Percentiles rank a stretch among this genome's conserved stretches.
Conservation (phyloP, 1,140 invertebrate genomes). For the Drosophila trapezifrons region DNA sequence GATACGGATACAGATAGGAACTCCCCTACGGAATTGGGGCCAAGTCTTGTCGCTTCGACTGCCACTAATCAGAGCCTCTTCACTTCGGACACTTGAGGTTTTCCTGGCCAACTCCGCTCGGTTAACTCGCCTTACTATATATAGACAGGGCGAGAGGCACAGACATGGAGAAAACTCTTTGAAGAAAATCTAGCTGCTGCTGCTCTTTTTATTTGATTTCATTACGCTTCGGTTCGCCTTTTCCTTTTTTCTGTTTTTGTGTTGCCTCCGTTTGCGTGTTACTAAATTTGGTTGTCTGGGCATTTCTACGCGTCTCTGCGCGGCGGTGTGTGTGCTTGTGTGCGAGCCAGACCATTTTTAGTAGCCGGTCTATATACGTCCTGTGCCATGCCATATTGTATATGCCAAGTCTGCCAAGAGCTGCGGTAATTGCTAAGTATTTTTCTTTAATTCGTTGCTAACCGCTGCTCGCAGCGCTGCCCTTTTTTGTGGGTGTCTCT, state of each 20-base stretch:
- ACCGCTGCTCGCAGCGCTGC: slow-evolving; percentile 13
- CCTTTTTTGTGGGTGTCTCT: slow-evolving; percentile 57
- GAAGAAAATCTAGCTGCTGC: slow-evolving; percentile 59
- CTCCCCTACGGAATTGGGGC: slow-evolving; percentile 53
- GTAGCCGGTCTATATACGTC: slow-evolving; percentile 69
- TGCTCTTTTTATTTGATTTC: slow-evolving; percentile 77
- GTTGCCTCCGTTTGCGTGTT: slow-evolving; percentile 59
- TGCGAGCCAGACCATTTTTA: slow-evolving; percentile 74
- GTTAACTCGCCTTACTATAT: slow-evolving; percentile 56
- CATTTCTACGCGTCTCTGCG: slow-evolving; percentile 58
- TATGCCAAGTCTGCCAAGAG: slow-evolving; percentile 34
- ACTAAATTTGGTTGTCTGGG: slow-evolving; percentile 82
- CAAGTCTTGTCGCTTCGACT: slow-evolving; percentile 41
- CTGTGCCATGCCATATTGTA: slow-evolving; percentile 28
- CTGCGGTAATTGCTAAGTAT: slow-evolving; percentile 56
- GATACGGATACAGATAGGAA: slow-evolving; percentile 19
- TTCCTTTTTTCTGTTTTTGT: slow-evolving; percentile 24
- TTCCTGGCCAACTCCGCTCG: slow-evolving; percentile 27
- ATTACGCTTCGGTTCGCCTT: slow-evolving; percentile 60
- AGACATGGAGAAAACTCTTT: slow-evolving; percentile 71
- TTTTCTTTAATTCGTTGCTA: slow-evolving; percentile 45
- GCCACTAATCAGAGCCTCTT: slow-evolving; percentile 70
- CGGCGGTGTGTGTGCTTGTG: slow-evolving; percentile 1
- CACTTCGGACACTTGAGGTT: slow-evolving; percentile 63
- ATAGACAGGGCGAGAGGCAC: slow-evolving; percentile 49